Percentiles rank a stretch among this genome's conserved stretches.
Evolutionary conservation across 2,797 vertebrate genomes (phyloP).

Genomic region (Falco concolor): DNA sequence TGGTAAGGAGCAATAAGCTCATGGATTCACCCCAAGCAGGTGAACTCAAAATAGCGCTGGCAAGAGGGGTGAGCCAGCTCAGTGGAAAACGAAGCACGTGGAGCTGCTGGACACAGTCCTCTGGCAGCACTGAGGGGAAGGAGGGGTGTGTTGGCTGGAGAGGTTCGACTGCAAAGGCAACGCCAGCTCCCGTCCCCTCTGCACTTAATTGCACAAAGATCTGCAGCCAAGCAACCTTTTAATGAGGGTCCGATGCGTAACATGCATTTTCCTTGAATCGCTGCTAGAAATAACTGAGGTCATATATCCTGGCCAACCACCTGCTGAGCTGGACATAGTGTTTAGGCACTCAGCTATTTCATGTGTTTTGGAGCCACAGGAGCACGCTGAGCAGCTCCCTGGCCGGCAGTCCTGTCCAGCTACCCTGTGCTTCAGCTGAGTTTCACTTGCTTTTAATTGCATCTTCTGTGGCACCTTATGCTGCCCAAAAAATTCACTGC

Average conservation of each 20-base stretch:
- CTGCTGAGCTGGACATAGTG: background rate
- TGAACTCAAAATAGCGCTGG: background rate
- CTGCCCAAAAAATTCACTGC: background rate
- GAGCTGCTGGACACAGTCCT: background rate
- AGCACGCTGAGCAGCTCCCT: background rate
- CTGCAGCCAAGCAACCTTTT: slow-evolving; percentile 15
- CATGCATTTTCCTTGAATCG: background rate
- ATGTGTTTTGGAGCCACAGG: fast-evolving
- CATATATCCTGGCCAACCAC: background rate
- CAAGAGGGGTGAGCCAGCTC: background rate
- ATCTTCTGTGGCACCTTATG: background rate
- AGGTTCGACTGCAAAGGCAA: background rate
- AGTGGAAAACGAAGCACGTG: background rate
- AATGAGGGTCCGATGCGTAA: background rate
- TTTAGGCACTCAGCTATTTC: background rate
- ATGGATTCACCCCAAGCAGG: background rate
- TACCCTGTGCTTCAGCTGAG: fast-evolving
- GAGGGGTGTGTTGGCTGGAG: background rate
- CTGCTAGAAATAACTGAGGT: background rate
- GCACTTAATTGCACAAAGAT: background rate
- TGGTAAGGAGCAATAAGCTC: background rate
- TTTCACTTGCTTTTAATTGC: background rate
- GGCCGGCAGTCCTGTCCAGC: background rate
- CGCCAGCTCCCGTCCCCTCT: fast-evolving
- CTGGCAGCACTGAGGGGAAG: background rate